These are phyloP conservation scores for Bombus fervidus DNA, from an alignment of 1,140 invertebrate genomes.

Conservation along the genomic window DNA sequence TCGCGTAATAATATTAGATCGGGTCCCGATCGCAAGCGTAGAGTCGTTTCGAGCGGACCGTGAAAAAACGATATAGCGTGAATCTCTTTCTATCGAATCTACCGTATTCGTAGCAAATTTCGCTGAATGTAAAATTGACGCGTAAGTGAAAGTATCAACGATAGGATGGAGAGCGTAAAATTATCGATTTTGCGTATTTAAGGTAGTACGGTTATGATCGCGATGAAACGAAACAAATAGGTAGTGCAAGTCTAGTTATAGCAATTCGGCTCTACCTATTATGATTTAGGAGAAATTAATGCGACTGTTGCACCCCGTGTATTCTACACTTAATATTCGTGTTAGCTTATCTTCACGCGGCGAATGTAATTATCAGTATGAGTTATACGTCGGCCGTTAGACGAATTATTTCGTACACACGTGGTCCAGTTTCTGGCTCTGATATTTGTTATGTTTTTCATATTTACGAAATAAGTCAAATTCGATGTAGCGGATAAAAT, in stretches of 20 bases:
- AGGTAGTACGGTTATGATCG: neutral
- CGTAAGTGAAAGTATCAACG: neutral
- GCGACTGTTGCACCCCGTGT: neutral
- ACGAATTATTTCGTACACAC: neutral
- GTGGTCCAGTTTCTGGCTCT: neutral
- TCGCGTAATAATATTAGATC: no score
- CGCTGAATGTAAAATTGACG: neutral
- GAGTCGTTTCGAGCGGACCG: no score
- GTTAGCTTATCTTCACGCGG: conserved; percentile 34
- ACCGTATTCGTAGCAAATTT: neutral
- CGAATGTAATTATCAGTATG: conserved; percentile 34
- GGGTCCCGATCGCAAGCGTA: no score
- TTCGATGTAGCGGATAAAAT: neutral
- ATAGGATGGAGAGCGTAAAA: neutral
- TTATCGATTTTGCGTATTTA: neutral
- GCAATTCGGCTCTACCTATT: neutral
- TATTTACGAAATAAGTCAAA: conserved; percentile 33
- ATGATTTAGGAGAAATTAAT: conserved; percentile 20
- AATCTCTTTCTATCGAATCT: neutral
- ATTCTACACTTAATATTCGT: neutral
- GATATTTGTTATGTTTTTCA: neutral
- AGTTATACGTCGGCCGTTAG: neutral
- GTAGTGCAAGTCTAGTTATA: neutral
- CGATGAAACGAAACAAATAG: neutral
- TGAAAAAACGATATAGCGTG: no score